Base-by-base conservation (phyloP, 2,113 vertebrate species). In the Brachyhypopomus occidentalis region DNA sequence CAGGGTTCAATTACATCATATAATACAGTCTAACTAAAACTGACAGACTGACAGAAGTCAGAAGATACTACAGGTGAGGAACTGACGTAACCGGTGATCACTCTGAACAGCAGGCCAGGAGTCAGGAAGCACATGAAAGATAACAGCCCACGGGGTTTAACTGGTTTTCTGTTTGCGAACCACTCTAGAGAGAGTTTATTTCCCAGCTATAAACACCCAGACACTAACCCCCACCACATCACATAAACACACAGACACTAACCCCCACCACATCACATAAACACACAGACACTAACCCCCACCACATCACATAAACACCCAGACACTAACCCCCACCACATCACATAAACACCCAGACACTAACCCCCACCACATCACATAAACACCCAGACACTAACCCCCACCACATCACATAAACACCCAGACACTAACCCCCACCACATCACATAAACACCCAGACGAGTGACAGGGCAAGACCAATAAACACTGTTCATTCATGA, bases 401-500 rank as follows among this genome's bases (percentile, higher is more conserved):
- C 30, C 30, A 30, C 30, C 30, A 30, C 30, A 30, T 30, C 30
- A 30, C 30, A 30, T 30, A 30, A 30, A 30, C 30, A 30, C 30
- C 30, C 30, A 30, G 30, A 30, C 30, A 30, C 30, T 2, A 30
- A 1, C 30, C 30, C 56, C 69, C 59, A 45, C 20, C 69, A 63
- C 38, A 73, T 73, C 59, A 34, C 19, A 66, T 66, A 76, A 76
- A 84, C 66, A 75, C 19, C 56, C 34, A 77, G 58, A 52, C 38
- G 55, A 41, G 63, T 60, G 72, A 74, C 52, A 38, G 45, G 17
- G 41, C 27, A 55, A 52, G 56, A 81, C 69, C 72, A 80, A 84
- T 81, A 78, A 84, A 73, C 74, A 71, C 73, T 81, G 60, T 38
- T 74, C 79, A 64, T 81, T 81, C 60, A 67, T 27, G 45, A 81